Percentiles rank a stretch among this genome's conserved stretches.
These are phyloP conservation scores for Phenganax subtilis DNA, from an alignment of 92 coral and sea anemone genomes.

Conservation along the genomic window DNA sequence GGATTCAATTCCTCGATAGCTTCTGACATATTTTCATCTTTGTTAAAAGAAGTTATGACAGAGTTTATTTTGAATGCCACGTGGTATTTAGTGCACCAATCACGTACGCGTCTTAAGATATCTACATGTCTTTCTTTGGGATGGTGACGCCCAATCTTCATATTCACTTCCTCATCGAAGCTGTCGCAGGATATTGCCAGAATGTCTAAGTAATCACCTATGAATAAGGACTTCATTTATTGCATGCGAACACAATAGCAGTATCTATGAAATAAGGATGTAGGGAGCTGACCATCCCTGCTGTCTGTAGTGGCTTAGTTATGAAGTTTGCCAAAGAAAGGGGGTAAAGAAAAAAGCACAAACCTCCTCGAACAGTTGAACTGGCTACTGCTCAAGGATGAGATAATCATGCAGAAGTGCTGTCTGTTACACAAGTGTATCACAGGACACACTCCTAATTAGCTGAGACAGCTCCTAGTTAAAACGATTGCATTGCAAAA, in stretches of 20 bases:
- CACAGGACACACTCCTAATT: too few species aligned
- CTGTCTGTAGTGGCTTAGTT: too few species aligned
- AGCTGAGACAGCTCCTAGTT: too few species aligned
- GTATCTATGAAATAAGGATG: background rate
- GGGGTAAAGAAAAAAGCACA: too few species aligned
- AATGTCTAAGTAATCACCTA: conserved; percentile 68
- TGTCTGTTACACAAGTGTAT: too few species aligned
- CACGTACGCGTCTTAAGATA: conserved; percentile 55
- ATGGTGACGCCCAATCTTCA: conserved; percentile 64
- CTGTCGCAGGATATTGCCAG: conserved; percentile 83
- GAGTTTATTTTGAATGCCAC: conserved; percentile 79
- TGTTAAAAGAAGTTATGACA: conserved; percentile 63
- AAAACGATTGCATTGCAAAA: too few species aligned
- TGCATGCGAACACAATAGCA: background rate
- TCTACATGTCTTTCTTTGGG: conserved; percentile 55
- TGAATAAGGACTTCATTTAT: background rate
- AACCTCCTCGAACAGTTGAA: too few species aligned
- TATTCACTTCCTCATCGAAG: conserved; percentile 67
- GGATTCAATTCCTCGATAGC: conserved; percentile 57
- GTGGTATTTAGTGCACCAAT: conserved; percentile 59
- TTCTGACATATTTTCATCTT: conserved; percentile 60
- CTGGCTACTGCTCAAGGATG: too few species aligned
- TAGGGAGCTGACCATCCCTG: too few species aligned
- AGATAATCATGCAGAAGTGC: too few species aligned
- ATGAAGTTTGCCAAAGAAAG: too few species aligned